phyloP scores from a whole-genome alignment of 2,797 vertebrate species.

The Momotus momota region DNA sequence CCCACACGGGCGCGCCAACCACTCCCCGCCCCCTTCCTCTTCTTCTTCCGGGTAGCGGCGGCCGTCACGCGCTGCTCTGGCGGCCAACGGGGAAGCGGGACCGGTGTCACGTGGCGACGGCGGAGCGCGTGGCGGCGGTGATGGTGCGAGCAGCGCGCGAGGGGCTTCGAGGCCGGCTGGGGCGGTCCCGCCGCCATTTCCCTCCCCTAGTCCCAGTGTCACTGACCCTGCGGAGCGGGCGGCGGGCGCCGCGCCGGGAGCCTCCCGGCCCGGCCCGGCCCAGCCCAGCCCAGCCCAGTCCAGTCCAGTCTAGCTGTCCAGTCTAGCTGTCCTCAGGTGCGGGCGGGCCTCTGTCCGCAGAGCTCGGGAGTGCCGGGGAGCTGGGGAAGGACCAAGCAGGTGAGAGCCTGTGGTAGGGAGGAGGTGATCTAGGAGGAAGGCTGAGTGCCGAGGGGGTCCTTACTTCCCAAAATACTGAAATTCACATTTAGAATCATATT shows the following conservation, averaged over 20 bases:
- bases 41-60: conserved; percentile 7
- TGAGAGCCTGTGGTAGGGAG: fast-evolving
- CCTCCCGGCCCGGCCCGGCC: too few relatives aligned
- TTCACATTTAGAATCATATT: background rate
- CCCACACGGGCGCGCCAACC: background rate
- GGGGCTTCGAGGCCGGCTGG: fast-evolving
- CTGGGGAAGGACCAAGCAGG: too few relatives aligned
- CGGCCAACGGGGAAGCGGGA: background rate
- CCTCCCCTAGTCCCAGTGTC: too few relatives aligned
- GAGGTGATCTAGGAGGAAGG: fast-evolving
- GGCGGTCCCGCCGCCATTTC: too few relatives aligned
- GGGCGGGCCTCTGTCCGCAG: background rate
- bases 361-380: background rate
- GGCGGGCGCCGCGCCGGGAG: background rate
- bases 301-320: too few relatives aligned
- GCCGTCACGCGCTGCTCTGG: background rate
- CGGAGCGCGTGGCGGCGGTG: background rate
- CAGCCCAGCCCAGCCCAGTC: too few relatives aligned
- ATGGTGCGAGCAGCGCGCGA: too few relatives aligned
- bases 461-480: fast-evolving
- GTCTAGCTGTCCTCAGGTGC: too few relatives aligned
- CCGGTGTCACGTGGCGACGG: background rate
- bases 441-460: fast-evolving
- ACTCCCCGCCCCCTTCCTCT: background rate
- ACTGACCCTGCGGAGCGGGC: too few relatives aligned